phyloP scores from a whole-genome alignment of 2,888 invertebrate species.

The Tanypteryx hageni region DNA sequence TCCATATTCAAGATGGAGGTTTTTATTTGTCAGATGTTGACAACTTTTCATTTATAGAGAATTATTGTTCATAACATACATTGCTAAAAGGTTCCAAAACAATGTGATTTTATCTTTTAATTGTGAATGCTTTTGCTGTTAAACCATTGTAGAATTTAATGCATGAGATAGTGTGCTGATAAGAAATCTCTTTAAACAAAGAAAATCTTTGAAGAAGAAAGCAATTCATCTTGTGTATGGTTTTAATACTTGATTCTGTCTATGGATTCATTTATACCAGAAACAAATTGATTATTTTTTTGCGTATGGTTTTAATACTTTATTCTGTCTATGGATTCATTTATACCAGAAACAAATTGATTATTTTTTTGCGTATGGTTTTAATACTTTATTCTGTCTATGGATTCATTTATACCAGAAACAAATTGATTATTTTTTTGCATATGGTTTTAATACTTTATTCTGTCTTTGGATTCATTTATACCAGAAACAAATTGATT shows the following conservation, averaged over 20 bases:
- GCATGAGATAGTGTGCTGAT: neutral
- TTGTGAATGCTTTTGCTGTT: neutral
- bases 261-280: neutral
- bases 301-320: neutral
- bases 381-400: neutral
- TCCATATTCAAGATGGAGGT: neutral
- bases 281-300: constrained; percentile 12
- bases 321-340: neutral
- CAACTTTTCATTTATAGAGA: neutral
- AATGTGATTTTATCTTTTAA: neutral
- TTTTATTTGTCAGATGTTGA: neutral
- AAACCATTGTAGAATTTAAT: neutral
- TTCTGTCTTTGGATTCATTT: neutral
- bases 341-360: neutral
- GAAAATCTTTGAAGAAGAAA: neutral
- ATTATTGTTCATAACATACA: neutral
- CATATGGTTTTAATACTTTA: neutral
- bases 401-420: neutral
- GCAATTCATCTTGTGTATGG: neutral
- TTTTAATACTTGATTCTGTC: neutral
- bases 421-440: constrained; percentile 14
- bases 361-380: constrained; percentile 22
- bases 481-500: constrained; percentile 7
- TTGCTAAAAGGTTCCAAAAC: neutral
- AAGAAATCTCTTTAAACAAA: neutral